phyloP scores from a whole-genome alignment of 1,140 invertebrate genomes.

The Copidosoma floridanum region DNA sequence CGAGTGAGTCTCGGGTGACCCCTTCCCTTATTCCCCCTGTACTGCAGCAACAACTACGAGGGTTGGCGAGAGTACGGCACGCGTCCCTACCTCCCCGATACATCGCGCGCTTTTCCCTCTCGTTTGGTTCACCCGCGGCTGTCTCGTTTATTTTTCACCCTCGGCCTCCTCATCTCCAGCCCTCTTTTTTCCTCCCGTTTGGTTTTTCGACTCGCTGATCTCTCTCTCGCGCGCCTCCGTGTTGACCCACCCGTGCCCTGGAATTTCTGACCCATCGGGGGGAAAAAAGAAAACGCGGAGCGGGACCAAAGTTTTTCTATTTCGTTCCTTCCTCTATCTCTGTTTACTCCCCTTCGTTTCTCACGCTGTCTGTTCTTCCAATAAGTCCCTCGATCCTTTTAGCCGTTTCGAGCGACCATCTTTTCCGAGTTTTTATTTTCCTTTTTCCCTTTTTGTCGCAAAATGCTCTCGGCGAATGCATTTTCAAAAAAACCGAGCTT shows the following conservation, averaged over 20 bases:
- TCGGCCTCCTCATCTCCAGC: not conserved
- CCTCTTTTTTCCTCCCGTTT: not conserved
- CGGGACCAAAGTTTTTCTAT: not conserved
- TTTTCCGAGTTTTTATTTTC: no score
- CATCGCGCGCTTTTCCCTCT: constrained; percentile 29
- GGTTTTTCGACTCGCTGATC: not conserved
- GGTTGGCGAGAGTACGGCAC: not conserved
- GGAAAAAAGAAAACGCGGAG: not conserved
- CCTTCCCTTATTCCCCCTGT: no score
- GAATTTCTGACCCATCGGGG: not conserved
- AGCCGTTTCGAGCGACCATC: no score
- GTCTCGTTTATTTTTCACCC: not conserved
- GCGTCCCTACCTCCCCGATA: constrained; percentile 31
- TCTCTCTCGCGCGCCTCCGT: not conserved
- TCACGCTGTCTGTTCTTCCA: no score
- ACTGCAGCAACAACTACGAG: not conserved
- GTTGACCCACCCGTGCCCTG: not conserved
- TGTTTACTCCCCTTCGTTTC: no score
- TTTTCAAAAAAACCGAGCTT: no score
- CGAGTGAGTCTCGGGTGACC: constrained; percentile 35
- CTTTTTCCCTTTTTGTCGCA: no score
- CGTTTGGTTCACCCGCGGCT: constrained; percentile 3
- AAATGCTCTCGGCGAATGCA: no score
- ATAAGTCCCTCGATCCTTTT: no score
- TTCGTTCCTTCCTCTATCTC: no score